Conservation (phyloP, 2,888 invertebrate species). For the Gandaritis pyraliata region DNA sequence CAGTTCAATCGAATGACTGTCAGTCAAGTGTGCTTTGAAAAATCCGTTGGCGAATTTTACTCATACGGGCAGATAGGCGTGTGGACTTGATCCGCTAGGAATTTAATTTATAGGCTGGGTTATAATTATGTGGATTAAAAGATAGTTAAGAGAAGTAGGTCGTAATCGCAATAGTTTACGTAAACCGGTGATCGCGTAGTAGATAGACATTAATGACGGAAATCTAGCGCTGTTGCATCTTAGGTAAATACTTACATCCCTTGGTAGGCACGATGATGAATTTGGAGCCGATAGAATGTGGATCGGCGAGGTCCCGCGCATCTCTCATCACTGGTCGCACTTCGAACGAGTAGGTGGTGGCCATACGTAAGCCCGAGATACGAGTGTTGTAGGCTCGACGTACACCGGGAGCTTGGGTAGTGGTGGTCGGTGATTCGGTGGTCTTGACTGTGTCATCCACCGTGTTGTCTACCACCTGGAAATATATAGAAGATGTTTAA, state of each 20-base stretch:
- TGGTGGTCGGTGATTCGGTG: constrained; percentile 26
- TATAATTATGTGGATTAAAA: no score
- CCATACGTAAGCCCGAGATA: constrained; percentile 90
- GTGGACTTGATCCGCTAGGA: no score
- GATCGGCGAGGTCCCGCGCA: constrained; percentile 78
- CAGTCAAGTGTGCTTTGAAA: no score
- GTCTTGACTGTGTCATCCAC: constrained; percentile 53
- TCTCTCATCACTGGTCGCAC: constrained; percentile 85
- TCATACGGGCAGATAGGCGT: no score
- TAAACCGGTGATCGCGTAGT: no score
- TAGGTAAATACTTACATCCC: constrained; percentile 88
- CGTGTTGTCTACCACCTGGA: constrained; percentile 70
- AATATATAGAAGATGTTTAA: background rate
- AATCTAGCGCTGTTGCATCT: background rate
- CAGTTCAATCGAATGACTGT: no score
- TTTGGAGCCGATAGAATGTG: constrained; percentile 85
- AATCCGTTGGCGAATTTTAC: no score
- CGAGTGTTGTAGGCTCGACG: constrained; percentile 82
- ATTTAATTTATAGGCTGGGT: no score
- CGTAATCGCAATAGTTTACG: no score
- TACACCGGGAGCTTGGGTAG: constrained; percentile 43
- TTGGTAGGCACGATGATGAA: constrained; percentile 92
- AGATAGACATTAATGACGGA: no score
- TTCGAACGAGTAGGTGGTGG: constrained; percentile 92
- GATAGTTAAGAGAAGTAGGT: no score